Evolutionary conservation across 1,140 invertebrate species (phyloP).

Genomic region (Pseudachorutes palmiensis): DNA sequence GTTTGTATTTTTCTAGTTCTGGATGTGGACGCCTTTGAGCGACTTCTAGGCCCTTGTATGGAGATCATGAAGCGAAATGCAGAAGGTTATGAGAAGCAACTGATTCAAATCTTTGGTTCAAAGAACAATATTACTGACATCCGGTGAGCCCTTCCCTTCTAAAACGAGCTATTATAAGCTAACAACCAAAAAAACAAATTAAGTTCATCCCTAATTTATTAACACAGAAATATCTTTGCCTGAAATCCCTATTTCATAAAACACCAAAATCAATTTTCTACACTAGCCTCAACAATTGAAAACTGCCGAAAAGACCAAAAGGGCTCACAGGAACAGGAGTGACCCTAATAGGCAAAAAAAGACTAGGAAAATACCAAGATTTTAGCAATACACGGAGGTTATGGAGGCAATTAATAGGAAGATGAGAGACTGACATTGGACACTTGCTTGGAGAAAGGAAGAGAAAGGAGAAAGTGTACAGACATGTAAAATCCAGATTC

Average conservation of each 20-base stretch:
- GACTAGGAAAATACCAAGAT: background rate
- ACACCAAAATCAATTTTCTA: background rate
- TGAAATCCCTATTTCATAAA: background rate
- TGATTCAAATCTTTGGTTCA: slow-evolving; percentile 89
- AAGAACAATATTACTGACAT: slow-evolving; percentile 88
- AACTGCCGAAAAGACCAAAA: background rate
- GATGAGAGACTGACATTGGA: background rate
- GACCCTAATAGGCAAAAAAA: no score
- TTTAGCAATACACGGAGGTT: background rate
- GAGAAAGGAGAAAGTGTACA: no score
- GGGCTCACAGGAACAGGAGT: no score
- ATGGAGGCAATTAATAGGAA: background rate
- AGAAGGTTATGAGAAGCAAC: slow-evolving; percentile 90
- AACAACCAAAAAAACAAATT: background rate
- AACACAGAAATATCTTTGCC: background rate
- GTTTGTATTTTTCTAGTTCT: slow-evolving; percentile 60
- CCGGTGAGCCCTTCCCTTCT: slow-evolving; percentile 66
- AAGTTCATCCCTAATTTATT: background rate
- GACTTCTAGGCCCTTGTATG: slow-evolving; percentile 96
- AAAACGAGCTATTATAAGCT: background rate
- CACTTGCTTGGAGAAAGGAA: no score
- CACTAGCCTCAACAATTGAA: background rate
- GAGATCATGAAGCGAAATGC: slow-evolving; percentile 97
- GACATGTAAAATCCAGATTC: background rate
- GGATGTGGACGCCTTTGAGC: slow-evolving; percentile 95